phyloP scores from a whole-genome alignment of 2,113 vertebrate genomes.

The Machaerirhynchus nigripectus region DNA sequence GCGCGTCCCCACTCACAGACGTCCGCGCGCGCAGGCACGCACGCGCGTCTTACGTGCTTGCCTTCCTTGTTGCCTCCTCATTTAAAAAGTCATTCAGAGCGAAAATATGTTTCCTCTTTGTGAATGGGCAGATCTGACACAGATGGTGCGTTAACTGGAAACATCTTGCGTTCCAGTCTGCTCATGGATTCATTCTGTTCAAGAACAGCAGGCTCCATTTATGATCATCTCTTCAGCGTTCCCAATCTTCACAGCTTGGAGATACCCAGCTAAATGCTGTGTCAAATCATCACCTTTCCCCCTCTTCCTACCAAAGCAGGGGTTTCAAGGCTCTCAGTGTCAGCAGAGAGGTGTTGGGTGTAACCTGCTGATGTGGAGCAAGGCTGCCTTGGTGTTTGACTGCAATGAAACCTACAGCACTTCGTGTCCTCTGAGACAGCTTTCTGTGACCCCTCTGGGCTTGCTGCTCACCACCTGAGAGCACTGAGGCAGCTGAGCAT shows the following conservation, averaged over 20 bases:
- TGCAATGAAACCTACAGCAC: not conserved
- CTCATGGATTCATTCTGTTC: not conserved
- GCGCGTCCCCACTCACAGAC: not conserved
- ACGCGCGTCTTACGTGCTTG: not conserved
- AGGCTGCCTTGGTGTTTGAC: not conserved
- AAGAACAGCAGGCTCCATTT: not conserved
- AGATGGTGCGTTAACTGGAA: conserved; percentile 54
- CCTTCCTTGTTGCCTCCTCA: not conserved
- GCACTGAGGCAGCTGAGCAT: not conserved
- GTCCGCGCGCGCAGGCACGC: not conserved
- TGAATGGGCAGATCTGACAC: conserved; percentile 59
- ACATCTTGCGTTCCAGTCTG: conserved; percentile 15
- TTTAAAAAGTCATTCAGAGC: not conserved
- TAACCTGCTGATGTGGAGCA: not conserved
- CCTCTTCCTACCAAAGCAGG: not conserved
- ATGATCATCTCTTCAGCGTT: not conserved
- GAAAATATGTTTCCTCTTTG: conserved; percentile 57
- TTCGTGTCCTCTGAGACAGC: not conserved
- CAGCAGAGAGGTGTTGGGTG: not conserved
- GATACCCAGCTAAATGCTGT: not conserved
- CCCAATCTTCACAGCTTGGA: not conserved
- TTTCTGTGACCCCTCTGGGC: not conserved
- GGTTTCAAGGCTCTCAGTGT: not conserved
- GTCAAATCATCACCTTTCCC: not conserved
- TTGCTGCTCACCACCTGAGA: not conserved